Base-by-base conservation (phyloP, 2,113 vertebrate genomes). In the Nothocercus nigrocapillus region DNA sequence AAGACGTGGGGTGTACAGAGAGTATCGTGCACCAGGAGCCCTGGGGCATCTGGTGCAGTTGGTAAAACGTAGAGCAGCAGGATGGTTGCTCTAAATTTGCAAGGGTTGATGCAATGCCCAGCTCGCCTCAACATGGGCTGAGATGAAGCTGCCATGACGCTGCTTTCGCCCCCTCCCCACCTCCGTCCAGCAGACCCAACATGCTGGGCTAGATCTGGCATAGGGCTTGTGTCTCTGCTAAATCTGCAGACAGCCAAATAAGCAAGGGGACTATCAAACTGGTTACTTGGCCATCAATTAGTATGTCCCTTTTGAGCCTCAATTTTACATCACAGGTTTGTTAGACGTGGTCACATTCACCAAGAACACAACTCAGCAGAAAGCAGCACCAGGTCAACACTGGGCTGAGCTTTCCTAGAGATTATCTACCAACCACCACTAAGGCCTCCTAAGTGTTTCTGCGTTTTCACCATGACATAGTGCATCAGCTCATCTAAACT, bases 301-400 rank as follows among this genome's bases (percentile, higher is more conserved):
- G 83, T 51, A 62, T 45, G 56, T 21, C 47, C 51, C 27, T 30
- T 87, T 76, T 84, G 81, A 66, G 20, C 20, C 74, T 64, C 36
- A 62, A 0, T 36, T 90, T 92, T 69, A 81, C 58, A 62, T 54
- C 53, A 61, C 1, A 3, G 32, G 15, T 62, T 80, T 44, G 11
- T 84, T 38, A 36, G 4, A 56, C 47, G 56, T 81, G 53, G 69
- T 84, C 70, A 56, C 38, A 8, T 81, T 81, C 64, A 90, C 51
- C 51, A 34, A 4, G 38, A 69, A 20, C 32, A 40, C 34, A 49
- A 5, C 17, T 11, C 18, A 0, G 0, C 28, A 47, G 25, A 13
- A 59, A 45, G 49, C 25, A 67, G 30, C 1, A 40, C 42, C 14
- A 74, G 24, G 70, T 30, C 53, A 40, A 66, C 0, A 0, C 2